Evolutionary conservation across 2,888 invertebrate species (phyloP), one percentile per base, ranked within the genome.

Genomic region (Phania funesta): DNA sequence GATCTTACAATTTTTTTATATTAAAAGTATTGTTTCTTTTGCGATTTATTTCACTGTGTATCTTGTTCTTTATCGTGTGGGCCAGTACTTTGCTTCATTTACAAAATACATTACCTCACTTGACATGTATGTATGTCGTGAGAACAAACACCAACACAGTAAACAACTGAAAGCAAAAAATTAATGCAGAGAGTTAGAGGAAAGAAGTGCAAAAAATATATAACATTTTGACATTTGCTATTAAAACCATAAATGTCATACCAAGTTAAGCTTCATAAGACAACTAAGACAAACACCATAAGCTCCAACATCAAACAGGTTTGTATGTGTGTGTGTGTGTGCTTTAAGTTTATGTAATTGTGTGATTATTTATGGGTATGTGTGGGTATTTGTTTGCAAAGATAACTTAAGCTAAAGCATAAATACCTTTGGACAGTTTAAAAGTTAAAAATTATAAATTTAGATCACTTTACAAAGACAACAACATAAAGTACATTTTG

Each of bases 381-480:
- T 67, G 20, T 13, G 16, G 32, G 67, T 32, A 50, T 67, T 18
- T 67, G 26, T 52, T 50, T 44, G 44, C 35, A 50, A 44, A 68
- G 46, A 78, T 70, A 75, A 67, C 86, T 87, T 88, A 86, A 87
- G 87, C 85, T 85, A 85, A 79, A 88, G 86, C 88, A 88, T 88
- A 89, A 88, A 89, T 89, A 89, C 89, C 88, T 89, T 87, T 86
- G 84, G 88, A 89, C 89, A 89, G 88, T 86, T 89, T 89, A 89
- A 89, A 89, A 89, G 89, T 88, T 60, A 22, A 60, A 68, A 64
- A 64, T 56, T 84, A 85, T 16, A 58, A 41, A 50, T 80, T 80
- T 54, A 24, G 71, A 71, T 64, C 68, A 68, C 52, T 68, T 62
- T 44, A 70, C 50, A 58, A 65, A 22, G 44, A 64, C n/a, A 41